Evolutionary conservation across 2,888 invertebrate species (phyloP), one percentile per base, ranked within the genome.

Genomic region (Branchellion lobata): DNA sequence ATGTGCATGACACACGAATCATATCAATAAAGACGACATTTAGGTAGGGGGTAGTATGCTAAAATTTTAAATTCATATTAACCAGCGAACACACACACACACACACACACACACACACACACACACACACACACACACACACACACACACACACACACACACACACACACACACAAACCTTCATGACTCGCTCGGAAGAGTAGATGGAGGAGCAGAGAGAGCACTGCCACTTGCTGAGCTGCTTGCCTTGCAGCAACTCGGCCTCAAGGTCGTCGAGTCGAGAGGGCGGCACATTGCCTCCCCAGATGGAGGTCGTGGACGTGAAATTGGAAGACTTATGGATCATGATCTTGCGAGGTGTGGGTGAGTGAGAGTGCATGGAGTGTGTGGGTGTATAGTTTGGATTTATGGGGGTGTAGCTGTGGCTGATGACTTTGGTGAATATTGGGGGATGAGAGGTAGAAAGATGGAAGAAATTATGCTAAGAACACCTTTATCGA

Each of bases 191-290:
- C 27, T 76, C 76, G 1, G 76, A 76, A 14, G 76, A 76, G 53
- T 76, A 76, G 65, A 76, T 61, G 24, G 61, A 51, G 18, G 76
- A 61, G 24, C 76, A 76, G 3, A 76, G 34, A 31, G 27, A 53
- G 31, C 76, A 76, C 31, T 76, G 76, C 76, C 76, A 76, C 40
- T 76, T 76, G 53, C 53, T 76, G 21, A 76, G 14, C 36, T 33
- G 33, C 31, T n/a, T n/a, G 21, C 76, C 76, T 18, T 18, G 29
- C 1, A 31, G 21, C 53, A 74, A 1, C 40, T n/a, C 27, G 8
- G 24, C 53, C 14, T 47, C 51, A 47, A 47, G n/a, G n/a, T 27
- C 53, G 31, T 74, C 47, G n/a, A 27, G 3, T n/a, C 5, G 8
- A 40, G 40, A 40, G 8, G 40, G 8, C 14, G 61, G 3, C 24